Conservation (phyloP, 2,113 vertebrate genomes). For the Promerops cafer region DNA sequence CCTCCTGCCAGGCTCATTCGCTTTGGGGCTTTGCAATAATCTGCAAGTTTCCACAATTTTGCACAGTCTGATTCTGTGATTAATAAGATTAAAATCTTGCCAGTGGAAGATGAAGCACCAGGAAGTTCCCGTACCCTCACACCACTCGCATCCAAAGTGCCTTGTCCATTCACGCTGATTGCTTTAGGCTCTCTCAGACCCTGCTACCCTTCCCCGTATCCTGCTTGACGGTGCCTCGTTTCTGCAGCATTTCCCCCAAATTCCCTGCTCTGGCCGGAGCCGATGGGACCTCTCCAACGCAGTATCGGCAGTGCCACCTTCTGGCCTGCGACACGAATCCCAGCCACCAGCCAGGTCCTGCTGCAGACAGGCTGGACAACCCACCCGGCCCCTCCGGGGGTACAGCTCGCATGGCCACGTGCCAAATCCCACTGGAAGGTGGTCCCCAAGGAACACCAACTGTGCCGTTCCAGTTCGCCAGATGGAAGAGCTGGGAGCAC, state of each 20-base stretch:
- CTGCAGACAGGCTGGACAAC: not conserved
- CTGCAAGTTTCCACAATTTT: not conserved
- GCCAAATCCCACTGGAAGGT: not conserved
- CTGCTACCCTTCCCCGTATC: not conserved
- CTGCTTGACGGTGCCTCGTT: not conserved
- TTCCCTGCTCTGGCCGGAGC: not conserved
- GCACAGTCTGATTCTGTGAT: not conserved
- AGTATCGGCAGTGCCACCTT: slow-evolving; percentile 76
- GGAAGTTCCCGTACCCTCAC: not conserved
- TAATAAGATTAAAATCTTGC: not conserved
- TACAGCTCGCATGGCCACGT: accelerated
- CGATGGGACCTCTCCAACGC: not conserved
- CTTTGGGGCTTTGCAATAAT: not conserved
- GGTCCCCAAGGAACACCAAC: not conserved
- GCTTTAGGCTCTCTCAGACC: not conserved
- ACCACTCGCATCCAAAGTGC: not conserved
- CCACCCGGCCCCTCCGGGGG: not conserved
- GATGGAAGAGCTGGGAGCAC: not conserved
- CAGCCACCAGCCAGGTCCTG: not conserved
- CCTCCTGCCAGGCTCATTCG: not conserved
- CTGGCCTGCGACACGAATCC: slow-evolving; percentile 49
- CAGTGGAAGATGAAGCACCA: not conserved
- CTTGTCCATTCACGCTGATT: not conserved
- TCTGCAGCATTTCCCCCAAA: not conserved
- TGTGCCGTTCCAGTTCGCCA: accelerated